Evolutionary conservation across 2,797 vertebrate genomes (phyloP), one percentile per base, ranked within the genome.

Genomic region (Helostoma temminkii): DNA sequence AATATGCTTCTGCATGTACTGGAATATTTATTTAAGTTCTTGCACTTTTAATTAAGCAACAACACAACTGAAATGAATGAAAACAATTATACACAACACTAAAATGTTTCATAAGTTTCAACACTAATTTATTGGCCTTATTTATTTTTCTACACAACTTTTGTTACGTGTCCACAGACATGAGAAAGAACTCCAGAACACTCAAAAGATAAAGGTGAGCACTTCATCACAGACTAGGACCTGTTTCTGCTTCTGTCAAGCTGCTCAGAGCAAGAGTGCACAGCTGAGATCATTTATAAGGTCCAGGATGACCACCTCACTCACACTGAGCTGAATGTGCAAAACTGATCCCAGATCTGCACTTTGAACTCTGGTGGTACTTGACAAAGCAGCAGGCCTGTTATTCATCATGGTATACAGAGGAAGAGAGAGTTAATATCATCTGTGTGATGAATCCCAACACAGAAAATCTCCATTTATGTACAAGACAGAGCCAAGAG

Each of bases 81-180:
- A 1, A 50, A 64, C 26, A 76, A 63, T 62, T 22, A 80, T 67
- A 81, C 47, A 76, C 37, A 63, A 85, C 61, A 66, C 57, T 10
- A 24, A 71, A n/a, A 68, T 39, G n/a, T 24, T 70, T 22, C 48
- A 71, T 79, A 73, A 49, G 53, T 88, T 92, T 89, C 71, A 91
- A 92, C 92, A 93, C 88, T 88, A 74, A 90, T 91, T 92, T 91
- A 84, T 84, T 85, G 34, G 62, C 79, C 72, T 71, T 82, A 12
- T 76, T 37, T 32, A 32, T 81, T 79, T 66, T 70, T 81, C 81
- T 87, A 83, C 71, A 91, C 88, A 91, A 86, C 76, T 85, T 86
- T 85, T 93, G 86, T 93, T 93, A 94, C 81, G 83, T 92, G 91
- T 93, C 91, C 88, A 94, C 93, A 92, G 75, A 94, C 89, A 92